Percentiles rank a stretch among this genome's conserved stretches.
These are phyloP conservation scores for Himalopsyche kuldschensis DNA, from an alignment of 2,888 invertebrate species.

Conservation along the genomic window DNA sequence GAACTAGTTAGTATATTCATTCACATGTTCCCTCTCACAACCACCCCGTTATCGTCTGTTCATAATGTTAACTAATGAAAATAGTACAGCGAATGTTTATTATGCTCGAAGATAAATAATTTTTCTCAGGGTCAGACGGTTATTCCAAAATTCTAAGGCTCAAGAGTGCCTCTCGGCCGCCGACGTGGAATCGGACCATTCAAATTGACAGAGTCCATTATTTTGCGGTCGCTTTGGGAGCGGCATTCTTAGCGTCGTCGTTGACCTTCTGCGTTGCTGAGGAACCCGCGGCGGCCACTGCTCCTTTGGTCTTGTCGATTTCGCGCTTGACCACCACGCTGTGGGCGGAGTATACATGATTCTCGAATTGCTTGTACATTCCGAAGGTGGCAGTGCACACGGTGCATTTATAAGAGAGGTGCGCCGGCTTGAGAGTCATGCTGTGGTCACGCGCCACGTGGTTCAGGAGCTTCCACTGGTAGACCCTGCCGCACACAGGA, in stretches of 20 bases:
- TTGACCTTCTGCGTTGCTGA: background rate
- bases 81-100: background rate
- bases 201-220: background rate
- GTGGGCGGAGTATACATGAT: conserved; percentile 91
- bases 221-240: background rate
- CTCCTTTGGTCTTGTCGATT: conserved; percentile 51
- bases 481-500: conserved; percentile 93
- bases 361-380: conserved; percentile 94
- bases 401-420: conserved; percentile 92
- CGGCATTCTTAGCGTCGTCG: background rate
- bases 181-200: background rate
- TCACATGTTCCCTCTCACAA: background rate
- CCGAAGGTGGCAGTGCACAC: conserved; percentile 93
- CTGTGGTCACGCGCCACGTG: conserved; percentile 92
- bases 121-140: background rate
- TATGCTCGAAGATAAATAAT: background rate
- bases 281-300: conserved; percentile 5
- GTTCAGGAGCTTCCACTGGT: conserved; percentile 89
- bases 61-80: background rate
- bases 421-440: conserved; percentile 88
- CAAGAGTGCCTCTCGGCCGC: background rate
- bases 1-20: no score
- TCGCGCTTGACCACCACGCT: conserved; percentile 87
- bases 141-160: background rate
- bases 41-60: background rate